Conservation (phyloP, 2,888 invertebrate species). For the Apomyelois bistriatella region DNA sequence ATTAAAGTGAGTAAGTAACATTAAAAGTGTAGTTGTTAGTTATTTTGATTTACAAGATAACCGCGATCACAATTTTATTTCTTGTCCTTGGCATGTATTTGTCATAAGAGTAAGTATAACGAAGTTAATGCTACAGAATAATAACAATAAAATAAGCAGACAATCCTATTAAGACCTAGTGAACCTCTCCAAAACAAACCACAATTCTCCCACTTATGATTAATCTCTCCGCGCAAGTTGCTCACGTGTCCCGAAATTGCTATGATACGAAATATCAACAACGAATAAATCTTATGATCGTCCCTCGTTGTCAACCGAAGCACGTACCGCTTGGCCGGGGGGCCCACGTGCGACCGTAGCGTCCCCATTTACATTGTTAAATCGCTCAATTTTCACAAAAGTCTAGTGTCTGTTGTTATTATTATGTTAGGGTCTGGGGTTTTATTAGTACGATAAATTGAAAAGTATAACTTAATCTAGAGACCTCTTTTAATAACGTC, state of each 20-base stretch:
- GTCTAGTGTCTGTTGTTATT: not conserved
- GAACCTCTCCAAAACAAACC: not conserved
- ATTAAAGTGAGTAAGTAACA: too few relatives aligned
- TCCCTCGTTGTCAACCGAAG: not conserved
- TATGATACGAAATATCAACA: constrained; percentile 14
- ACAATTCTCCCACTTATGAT: not conserved
- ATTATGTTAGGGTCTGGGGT: not conserved
- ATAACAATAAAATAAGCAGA: too few relatives aligned
- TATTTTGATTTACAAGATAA: too few relatives aligned
- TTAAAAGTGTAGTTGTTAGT: too few relatives aligned
- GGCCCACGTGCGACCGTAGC: not conserved
- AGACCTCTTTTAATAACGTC: too few relatives aligned
- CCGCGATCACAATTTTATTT: too few relatives aligned
- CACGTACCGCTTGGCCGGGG: constrained; percentile 1
- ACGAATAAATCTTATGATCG: constrained; percentile 11
- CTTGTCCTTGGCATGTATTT: too few relatives aligned
- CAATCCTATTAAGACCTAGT: not conserved
- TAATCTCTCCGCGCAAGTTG: constrained; percentile 1
- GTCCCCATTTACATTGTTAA: constrained; percentile 10
- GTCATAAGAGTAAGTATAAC: too few relatives aligned
- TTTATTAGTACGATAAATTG: not conserved
- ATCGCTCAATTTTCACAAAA: constrained; percentile 14
- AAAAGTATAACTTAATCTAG: not conserved
- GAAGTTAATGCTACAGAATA: too few relatives aligned
- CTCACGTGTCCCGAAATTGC: constrained; percentile 9